Conservation (phyloP, 2,888 invertebrate genomes). For the Coelinius sp. region DNA sequence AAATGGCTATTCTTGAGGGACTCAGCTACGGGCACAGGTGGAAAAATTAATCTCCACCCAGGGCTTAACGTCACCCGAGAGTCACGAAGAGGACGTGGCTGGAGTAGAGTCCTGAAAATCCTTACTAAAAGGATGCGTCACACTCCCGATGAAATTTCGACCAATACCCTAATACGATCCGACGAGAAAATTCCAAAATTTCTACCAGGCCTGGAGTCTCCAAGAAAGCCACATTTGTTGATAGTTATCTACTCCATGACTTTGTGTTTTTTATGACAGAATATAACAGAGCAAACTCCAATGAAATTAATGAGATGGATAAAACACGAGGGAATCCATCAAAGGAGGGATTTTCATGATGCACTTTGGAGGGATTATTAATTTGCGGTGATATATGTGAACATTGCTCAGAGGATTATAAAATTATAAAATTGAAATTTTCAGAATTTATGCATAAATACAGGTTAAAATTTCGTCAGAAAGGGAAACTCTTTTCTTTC, state of each 20-base stretch:
- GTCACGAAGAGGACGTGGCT: too few species aligned
- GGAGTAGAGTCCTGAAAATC: too few species aligned
- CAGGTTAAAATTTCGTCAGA: not conserved
- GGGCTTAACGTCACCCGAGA: too few species aligned
- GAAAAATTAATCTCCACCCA: too few species aligned
- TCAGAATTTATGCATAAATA: not conserved
- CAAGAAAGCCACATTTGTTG: not conserved
- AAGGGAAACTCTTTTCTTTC: not conserved
- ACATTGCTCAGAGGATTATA: not conserved
- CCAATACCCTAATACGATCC: too few species aligned
- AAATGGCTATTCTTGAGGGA: too few species aligned
- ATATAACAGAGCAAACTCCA: not conserved
- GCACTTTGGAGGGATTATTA: not conserved
- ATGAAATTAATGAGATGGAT: not conserved
- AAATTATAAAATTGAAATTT: not conserved
- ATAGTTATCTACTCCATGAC: not conserved
- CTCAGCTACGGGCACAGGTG: too few species aligned
- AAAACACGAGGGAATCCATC: not conserved
- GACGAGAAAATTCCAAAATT: too few species aligned
- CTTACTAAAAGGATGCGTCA: too few species aligned
- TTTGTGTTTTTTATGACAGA: not conserved
- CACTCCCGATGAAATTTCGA: too few species aligned
- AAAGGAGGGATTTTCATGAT: not conserved
- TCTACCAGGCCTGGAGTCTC: too few species aligned
- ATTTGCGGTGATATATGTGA: not conserved